Percentiles rank a stretch among this genome's conserved stretches.
These are phyloP conservation scores for Miichthys miiuy DNA, from an alignment of 2,797 vertebrate genomes.

Conservation along the genomic window DNA sequence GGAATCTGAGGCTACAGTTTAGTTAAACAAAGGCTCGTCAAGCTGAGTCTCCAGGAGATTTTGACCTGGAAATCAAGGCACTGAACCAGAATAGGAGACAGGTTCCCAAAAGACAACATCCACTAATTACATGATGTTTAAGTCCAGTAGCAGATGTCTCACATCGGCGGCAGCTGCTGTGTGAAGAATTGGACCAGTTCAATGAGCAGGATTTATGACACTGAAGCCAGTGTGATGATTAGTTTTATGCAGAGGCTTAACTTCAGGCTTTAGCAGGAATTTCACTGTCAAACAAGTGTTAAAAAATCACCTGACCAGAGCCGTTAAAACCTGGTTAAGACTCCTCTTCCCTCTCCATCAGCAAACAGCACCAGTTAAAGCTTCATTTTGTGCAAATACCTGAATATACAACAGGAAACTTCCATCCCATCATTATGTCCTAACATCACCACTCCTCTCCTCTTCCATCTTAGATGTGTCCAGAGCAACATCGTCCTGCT, in stretches of 20 bases:
- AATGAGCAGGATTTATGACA: background rate
- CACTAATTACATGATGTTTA: background rate
- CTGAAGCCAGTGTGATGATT: background rate
- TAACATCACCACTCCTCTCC: background rate
- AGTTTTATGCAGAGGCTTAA: background rate
- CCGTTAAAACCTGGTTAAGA: no score
- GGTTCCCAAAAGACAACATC: background rate
- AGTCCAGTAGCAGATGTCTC: slow-evolving; percentile 11
- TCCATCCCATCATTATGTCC: background rate
- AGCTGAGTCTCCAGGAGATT: background rate
- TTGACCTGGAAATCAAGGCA: background rate
- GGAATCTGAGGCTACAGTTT: background rate
- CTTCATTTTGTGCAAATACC: background rate
- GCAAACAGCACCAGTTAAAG: no score
- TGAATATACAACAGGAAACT: background rate
- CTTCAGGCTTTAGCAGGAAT: background rate
- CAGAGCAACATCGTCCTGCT: slow-evolving; percentile 99
- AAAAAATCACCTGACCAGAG: background rate
- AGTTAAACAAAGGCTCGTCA: background rate
- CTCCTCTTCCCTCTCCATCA: background rate
- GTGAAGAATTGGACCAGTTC: background rate
- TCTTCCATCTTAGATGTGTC: slow-evolving; percentile 89
- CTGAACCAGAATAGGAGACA: background rate
- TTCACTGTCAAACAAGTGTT: background rate
- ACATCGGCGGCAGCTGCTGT: slow-evolving; percentile 12